Percentiles rank a stretch among this genome's conserved stretches.
phyloP scores from a whole-genome alignment of 92 coral and sea anemone species.

The Heteractis magnifica region DNA sequence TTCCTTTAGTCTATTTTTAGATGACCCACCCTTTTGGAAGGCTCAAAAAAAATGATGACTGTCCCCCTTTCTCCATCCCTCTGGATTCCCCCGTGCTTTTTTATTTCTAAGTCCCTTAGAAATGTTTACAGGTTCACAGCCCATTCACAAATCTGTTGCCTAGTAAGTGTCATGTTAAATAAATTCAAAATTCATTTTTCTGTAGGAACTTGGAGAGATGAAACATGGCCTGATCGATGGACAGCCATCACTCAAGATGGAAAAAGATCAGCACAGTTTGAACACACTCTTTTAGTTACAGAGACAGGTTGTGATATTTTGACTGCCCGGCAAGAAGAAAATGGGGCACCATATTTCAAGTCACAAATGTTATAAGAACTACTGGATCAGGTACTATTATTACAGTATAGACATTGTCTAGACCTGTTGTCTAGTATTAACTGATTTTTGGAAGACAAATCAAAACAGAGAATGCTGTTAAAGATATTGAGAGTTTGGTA shows the following conservation, averaged over 20 bases:
- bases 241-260: conserved; percentile 99
- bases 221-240: conserved; percentile 98
- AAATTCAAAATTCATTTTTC: neutral
- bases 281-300: conserved; percentile 92
- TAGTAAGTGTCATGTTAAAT: no score
- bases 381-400: neutral
- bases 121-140: no score
- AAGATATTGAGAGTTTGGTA: no score
- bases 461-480: no score
- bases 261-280: conserved; percentile 94
- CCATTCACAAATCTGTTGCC: no score
- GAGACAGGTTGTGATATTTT: conserved; percentile 94
- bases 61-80: no score
- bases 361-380: conserved; percentile 52
- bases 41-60: no score
- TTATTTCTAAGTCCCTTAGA: no score
- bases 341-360: conserved; percentile 81
- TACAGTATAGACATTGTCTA: neutral
- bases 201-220: conserved; percentile 96
- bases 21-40: no score
- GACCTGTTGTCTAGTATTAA: neutral
- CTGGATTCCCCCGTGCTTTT: no score
- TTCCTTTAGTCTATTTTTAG: no score
- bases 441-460: no score
- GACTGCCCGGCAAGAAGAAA: conserved; percentile 74